Evolutionary conservation across 2,797 vertebrate species (phyloP), one percentile per base, ranked within the genome.

Genomic region (Tokudaia tokunoshimensis): DNA sequence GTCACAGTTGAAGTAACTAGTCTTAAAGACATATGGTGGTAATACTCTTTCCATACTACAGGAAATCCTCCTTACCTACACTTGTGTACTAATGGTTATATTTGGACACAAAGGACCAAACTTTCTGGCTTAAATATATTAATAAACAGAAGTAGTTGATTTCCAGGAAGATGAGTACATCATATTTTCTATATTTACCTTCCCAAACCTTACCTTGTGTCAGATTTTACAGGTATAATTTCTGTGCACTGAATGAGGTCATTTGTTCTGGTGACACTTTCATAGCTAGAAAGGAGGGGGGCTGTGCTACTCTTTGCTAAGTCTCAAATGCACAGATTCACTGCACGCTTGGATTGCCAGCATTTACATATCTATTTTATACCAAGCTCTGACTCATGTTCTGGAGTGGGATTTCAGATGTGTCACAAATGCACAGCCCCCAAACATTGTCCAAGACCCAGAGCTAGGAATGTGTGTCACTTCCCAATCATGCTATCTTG

Each of bases 161-260:
- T 95, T 96, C 70, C 24, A 82, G 88, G 55, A 95, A 84, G 24
- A 89, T 47, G 55, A 72, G n/a, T 65, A 59, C 76, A 67, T 41
- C n/a, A 37, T 10, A 44, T 17, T 82, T 84, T 47, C 34, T 50
- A 26, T 24, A 52, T 65, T 93, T 79, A 11, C 55, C 37, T 79
- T 52, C 13, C 6, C 22, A 4, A 65, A 88, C 22, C n/a, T 92
- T 88, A 81, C 22, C 57, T 88, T 22, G 26, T 50, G 59, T 93
- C 52, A 92, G 92, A 75, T 26, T 74, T 75, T 59, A 0, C 44
- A 37, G 3, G 52, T 67, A 63, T 67, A 70, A 65, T 57, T 59
- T 74, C 8, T 57, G 70, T 17, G 44, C 82, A 47, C 31, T 13
- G 37, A 95, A 72, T 24, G 6, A 86, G 57, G 47, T n/a, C 41